Evolutionary conservation across 2,797 vertebrate species (phyloP), one percentile per base, ranked within the genome.

Genomic region (Gambusia yucatana): DNA sequence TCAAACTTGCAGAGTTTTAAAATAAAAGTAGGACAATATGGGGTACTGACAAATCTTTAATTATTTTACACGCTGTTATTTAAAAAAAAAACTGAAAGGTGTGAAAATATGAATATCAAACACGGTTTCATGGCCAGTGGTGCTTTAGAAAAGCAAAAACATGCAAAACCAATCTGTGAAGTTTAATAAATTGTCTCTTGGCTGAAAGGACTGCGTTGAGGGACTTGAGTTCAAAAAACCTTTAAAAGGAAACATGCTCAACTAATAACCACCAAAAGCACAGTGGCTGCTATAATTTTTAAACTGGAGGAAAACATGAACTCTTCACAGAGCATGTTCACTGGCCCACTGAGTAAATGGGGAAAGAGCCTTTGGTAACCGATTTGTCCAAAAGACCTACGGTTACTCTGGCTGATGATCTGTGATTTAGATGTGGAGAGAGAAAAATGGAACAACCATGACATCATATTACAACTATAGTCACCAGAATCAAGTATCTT

Each of bases 271-370:
- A 59, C 17, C 57, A 36, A 63, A 59, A 47, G 52, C 52, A 59
- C 14, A 55, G 73, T 46, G 28, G 44, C 43, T 63, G 11, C 43
- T 28, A 47, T 44, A 10, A 75, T 39, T 67, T 36, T 48, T 33
- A 30, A 61, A 46, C 30, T 33, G 13, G 39, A 17, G 52, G 59
- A 57, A 75, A 75, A 30, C n/a, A 43, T 28, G 72, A 74, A 74
- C 72, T 57, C 6, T 57, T 57, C 36, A 14, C 39, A 41, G 36
- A 57, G 52, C n/a, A 43, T 75, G 39, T 44, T 75, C 25, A 41
- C 73, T 59, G 52, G 73, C 41, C 52, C 59, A 75, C 72, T 74
- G 39, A 57, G 72, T 52, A 74, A 55, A 9, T 50, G 39, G 22
- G 16, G 44, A n/a, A 59, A 43, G 39, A 44, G 25, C 30, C 50